These are phyloP conservation scores for Drosophila leonis DNA, from an alignment of 2,888 invertebrate genomes.

Conservation along the genomic window DNA sequence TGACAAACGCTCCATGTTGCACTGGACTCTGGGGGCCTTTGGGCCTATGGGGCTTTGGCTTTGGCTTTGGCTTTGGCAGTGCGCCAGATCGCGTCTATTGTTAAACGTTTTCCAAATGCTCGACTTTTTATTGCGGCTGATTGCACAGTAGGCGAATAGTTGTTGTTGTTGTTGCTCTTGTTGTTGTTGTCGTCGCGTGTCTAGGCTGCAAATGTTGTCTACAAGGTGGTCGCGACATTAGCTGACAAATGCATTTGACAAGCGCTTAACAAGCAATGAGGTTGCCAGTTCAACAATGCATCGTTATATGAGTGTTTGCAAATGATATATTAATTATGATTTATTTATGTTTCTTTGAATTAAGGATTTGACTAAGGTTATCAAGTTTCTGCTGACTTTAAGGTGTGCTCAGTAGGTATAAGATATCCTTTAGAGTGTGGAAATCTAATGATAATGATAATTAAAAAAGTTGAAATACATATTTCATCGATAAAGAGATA, in stretches of 20 bases:
- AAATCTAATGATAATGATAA: background rate
- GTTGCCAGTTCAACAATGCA: slow-evolving; percentile 19
- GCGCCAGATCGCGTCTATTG: slow-evolving; percentile 57
- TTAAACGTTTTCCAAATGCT: slow-evolving; percentile 67
- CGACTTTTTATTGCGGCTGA: slow-evolving; percentile 48
- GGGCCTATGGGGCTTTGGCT: background rate
- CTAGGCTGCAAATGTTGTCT: slow-evolving; percentile 19
- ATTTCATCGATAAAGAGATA: background rate
- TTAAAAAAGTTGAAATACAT: no score
- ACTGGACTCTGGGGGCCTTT: slow-evolving; percentile 26
- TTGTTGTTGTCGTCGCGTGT: slow-evolving; percentile 31
- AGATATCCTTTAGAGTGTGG: background rate
- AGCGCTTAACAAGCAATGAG: slow-evolving; percentile 13
- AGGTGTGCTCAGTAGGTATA: background rate
- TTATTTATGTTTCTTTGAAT: slow-evolving; percentile 1
- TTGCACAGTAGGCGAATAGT: slow-evolving; percentile 40
- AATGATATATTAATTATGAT: slow-evolving; percentile 16
- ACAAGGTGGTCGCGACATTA: slow-evolving; percentile 46
- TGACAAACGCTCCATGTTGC: slow-evolving; percentile 65
- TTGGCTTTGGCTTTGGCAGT: slow-evolving; percentile 47
- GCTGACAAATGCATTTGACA: slow-evolving; percentile 50
- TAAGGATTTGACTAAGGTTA: background rate
- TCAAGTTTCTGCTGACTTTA: background rate
- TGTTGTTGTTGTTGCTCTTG: slow-evolving; percentile 18
- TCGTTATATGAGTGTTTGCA: background rate